Evolutionary conservation across 2,113 vertebrate species (phyloP), one percentile per base, ranked within the genome.

Genomic region (Rostratula benghalensis): DNA sequence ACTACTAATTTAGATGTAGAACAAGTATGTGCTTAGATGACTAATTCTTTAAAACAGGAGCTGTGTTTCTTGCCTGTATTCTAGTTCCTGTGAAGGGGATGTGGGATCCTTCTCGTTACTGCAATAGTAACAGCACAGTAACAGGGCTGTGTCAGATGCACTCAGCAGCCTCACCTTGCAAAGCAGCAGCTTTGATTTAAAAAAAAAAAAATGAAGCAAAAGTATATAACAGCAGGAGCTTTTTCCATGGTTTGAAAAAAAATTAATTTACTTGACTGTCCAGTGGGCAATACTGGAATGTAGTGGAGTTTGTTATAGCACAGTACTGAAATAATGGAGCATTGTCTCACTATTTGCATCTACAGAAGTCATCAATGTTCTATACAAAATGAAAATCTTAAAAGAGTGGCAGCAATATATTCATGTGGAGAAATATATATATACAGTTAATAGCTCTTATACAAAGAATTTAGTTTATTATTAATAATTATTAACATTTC

Each of bases 1-100:
- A 4, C 20, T 16, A 3, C 60, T 35, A 56, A 43, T 16, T 53
- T 16, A 12, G 30, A 31, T 48, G 37, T 13, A 48, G 56, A 88
- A 53, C 41, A 37, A 35, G 3, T 60, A 50, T 79, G 67, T 43
- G 3, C 22, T 50, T 78, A 41, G 20, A 4, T 27, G 24, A 9
- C 15, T 28, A 48, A 24, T 35, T 60, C 14, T 57, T 65, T 56
- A 6, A 5, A 27, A 15, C 3, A 46, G 60, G 9, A 73, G 23
- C 50, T 43, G 17, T 24, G 20, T 74, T 46, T 33, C 50, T 30
- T 51, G 20, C 22, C n/a, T 46, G n/a, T 3, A 11, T 50, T 7
- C 53, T 43, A 17, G 28, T 41, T 79, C 56, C 14, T 2, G 0
- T 20, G 12, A 11, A 3, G 24, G 15, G 16, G 25, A 4, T 16